Evolutionary conservation across 2,888 invertebrate species (phyloP).

Genomic region (Cactoblastis cactorum): DNA sequence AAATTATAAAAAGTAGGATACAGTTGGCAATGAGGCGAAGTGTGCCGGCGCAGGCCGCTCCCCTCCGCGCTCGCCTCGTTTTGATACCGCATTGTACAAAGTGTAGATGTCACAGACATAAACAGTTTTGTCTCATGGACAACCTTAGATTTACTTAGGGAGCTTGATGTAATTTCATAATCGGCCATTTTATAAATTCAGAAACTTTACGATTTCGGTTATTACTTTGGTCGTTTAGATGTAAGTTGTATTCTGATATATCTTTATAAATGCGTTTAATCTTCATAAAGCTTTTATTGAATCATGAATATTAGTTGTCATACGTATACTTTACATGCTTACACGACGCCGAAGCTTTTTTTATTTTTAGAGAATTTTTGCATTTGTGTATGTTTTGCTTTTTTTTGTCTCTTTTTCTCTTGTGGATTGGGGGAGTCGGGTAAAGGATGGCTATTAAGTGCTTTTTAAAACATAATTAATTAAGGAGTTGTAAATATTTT

Average conservation of each 20-base stretch:
- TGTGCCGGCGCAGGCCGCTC: constrained; percentile 23
- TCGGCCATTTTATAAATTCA: constrained; percentile 49
- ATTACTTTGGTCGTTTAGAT: constrained; percentile 32
- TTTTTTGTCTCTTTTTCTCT: constrained; percentile 31
- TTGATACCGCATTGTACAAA: constrained; percentile 61
- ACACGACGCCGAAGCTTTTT: constrained; percentile 29
- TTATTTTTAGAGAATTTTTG: constrained; percentile 11
- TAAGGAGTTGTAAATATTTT: constrained; percentile 72
- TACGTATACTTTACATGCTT: constrained; percentile 28
- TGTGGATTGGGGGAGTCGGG: constrained; percentile 43
- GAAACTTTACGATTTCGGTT: constrained; percentile 34
- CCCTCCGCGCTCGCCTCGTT: constrained; percentile 30
- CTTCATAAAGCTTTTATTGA: constrained; percentile 23
- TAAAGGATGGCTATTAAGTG: constrained; percentile 59
- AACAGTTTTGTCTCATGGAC: constrained; percentile 48
- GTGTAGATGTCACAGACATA: constrained; percentile 56
- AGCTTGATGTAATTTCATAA: constrained; percentile 47
- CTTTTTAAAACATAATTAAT: constrained; percentile 62
- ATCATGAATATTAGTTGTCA: constrained; percentile 29
- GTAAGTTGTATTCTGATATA: constrained; percentile 36
- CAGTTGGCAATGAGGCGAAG: constrained; percentile 39
- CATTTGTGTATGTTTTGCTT: constrained; percentile 24
- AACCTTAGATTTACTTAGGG: constrained; percentile 51
- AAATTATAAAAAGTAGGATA: constrained; percentile 69
- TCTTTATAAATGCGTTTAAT: constrained; percentile 31